Base-by-base conservation (phyloP, 2,113 vertebrate species). In the Sterrhoptilus dennistouni region DNA sequence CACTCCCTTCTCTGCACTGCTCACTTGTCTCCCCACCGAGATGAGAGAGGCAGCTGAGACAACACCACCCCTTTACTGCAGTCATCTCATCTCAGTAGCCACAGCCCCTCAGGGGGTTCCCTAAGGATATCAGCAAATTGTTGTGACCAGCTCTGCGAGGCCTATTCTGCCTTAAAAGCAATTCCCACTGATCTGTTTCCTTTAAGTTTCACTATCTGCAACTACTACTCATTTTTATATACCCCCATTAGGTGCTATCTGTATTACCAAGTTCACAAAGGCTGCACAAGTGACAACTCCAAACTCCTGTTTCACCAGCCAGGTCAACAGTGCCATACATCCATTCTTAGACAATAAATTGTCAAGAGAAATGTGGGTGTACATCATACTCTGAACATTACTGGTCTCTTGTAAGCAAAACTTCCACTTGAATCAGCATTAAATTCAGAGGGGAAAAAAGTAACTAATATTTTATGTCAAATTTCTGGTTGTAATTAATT, bases 401-500 rank as follows among this genome's bases (percentile, higher is more conserved):
- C 31, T 42, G 45, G 77, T 63, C 63, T 80, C 61, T 52, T 72
- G 57, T 11, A 61, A 50, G 57, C n/a, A 91, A 45, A 89, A 61
- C 14, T 57, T 93, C 9, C 17, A 52, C 45, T 28, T 87, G 79
- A 85, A 77, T 85, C 75, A 80, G 52, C 63, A 80, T 44, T 70
- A 76, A 77, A 85, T 74, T 77, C 50, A 90, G 7, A 44, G 27
- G 6, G 31, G 10, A 57, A 84, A 92, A 52, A 69, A 19, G 3
- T 11, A 77, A 38, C 21, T 65, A 95, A 59, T 81, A 90, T 54
- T 79, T 91, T 66, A 90, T 6, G 7, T 83, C 66, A 80, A 60
- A 50, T 90, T 85, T 81, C 59, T 83, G 33, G 27, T 86, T 2
- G 8, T 53, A 83, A 77, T 83, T 79, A 83, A 77, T 90, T 88